A percentile compares a stretch with the other conserved stretches of the same genome.
phyloP scores from a whole-genome alignment of 1,140 invertebrate species.

The Leptopilina boulardi region DNA sequence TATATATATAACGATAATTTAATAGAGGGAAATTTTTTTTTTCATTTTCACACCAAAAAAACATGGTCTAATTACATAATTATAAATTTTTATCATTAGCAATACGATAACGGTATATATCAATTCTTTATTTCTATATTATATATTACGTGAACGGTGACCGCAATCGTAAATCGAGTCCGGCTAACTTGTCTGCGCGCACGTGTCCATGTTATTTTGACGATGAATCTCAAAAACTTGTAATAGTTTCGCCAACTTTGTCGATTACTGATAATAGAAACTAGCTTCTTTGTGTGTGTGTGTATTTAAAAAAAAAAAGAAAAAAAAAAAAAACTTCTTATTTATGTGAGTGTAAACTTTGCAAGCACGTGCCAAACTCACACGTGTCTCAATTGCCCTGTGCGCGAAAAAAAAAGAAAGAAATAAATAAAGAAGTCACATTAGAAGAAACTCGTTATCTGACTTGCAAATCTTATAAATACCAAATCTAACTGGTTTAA shows the following conservation, averaged over 20 bases:
- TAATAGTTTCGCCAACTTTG: neutral
- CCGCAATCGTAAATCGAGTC: conserved; percentile 57
- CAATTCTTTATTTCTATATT: too few species aligned
- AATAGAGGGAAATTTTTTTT: too few species aligned
- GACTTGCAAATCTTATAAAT: neutral
- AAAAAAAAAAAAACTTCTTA: neutral
- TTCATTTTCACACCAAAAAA: neutral
- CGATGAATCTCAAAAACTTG: conserved; percentile 26
- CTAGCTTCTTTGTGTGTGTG: conserved; percentile 31
- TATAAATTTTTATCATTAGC: conserved; percentile 57
- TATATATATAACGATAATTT: too few species aligned
- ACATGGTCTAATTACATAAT: conserved; percentile 45
- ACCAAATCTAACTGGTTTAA: neutral
- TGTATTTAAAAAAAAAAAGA: neutral
- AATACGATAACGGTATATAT: conserved; percentile 70
- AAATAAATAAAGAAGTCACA: neutral
- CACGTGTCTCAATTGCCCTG: neutral
- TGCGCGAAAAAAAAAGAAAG: neutral
- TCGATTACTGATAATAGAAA: conserved; percentile 33
- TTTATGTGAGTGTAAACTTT: neutral
- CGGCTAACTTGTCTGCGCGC: conserved; percentile 41
- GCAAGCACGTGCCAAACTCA: neutral
- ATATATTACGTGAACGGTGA: conserved; percentile 61
- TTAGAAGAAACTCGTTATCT: conserved; percentile 11
- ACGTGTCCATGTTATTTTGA: conserved; percentile 50